Percentiles rank a stretch among this genome's conserved stretches.
phyloP scores from a whole-genome alignment of 2,113 vertebrate genomes.

The Regulus satrapa region DNA sequence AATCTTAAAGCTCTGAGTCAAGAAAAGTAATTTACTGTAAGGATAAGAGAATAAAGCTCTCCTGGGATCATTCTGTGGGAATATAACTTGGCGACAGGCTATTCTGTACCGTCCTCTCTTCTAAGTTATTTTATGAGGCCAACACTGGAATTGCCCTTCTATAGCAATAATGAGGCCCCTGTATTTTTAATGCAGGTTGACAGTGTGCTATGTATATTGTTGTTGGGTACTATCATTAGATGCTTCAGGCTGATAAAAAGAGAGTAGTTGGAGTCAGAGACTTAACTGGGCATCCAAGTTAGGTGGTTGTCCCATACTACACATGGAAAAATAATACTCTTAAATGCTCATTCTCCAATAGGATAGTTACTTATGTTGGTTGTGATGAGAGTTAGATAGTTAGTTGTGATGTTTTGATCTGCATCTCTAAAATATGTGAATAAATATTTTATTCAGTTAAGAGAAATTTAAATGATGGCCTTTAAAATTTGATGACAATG shows the following conservation, averaged over 20 bases:
- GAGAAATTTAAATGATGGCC: neutral
- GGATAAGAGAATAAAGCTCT: slow-evolving; percentile 30
- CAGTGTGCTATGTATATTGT: neutral
- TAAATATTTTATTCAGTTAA: neutral
- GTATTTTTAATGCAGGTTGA: neutral
- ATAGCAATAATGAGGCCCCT: neutral
- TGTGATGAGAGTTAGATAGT: too few relatives aligned
- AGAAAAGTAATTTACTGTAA: slow-evolving; percentile 25
- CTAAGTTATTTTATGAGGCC: neutral
- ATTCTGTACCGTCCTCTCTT: neutral
- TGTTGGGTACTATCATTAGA: neutral
- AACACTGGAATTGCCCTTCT: neutral
- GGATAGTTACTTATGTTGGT: too few relatives aligned
- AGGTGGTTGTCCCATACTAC: neutral
- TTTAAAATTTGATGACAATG: neutral
- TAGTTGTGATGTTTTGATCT: neutral
- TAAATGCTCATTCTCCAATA: neutral
- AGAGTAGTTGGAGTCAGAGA: neutral
- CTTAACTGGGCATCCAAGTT: neutral
- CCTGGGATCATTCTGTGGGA: neutral
- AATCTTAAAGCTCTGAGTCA: slow-evolving; percentile 1
- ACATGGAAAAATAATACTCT: neutral
- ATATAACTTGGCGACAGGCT: neutral
- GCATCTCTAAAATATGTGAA: neutral
- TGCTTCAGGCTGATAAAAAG: neutral